These are phyloP conservation scores for Idaea dimidiata DNA, from an alignment of 2,888 invertebrate species.

Conservation along the genomic window DNA sequence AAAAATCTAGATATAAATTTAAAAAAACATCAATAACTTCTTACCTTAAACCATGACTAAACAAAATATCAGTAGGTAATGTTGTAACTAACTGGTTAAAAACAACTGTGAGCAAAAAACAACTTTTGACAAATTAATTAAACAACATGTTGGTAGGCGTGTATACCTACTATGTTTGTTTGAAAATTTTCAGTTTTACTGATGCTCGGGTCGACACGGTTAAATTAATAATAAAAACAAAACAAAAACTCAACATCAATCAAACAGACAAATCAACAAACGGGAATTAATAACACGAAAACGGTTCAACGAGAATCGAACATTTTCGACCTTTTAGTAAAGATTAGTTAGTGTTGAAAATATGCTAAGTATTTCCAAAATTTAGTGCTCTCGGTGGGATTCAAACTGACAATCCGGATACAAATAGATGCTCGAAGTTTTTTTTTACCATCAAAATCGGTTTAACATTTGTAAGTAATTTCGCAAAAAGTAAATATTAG, in stretches of 20 bases:
- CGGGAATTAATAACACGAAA: conserved; percentile 9
- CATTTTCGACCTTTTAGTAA: background rate
- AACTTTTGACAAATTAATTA: conserved; percentile 23
- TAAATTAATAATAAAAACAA: conserved; percentile 21
- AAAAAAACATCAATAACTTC: too few relatives aligned
- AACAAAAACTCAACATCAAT: conserved; percentile 44
- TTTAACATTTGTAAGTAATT: background rate
- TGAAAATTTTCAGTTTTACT: background rate
- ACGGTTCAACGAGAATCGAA: background rate
- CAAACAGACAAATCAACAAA: conserved; percentile 35
- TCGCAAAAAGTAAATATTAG: conserved; percentile 1
- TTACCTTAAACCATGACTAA: too few relatives aligned
- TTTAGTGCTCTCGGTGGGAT: too few relatives aligned
- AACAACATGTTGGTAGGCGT: conserved; percentile 10
- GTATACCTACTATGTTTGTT: background rate
- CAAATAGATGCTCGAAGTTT: too few relatives aligned
- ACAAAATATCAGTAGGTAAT: too few relatives aligned
- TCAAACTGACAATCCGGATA: too few relatives aligned
- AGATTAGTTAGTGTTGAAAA: background rate
- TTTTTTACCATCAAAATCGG: background rate
- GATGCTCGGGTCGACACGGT: background rate
- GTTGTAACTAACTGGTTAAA: conserved; percentile 24
- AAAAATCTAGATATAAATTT: too few relatives aligned
- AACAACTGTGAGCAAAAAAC: conserved; percentile 16
- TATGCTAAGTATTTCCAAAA: background rate